Evolutionary conservation across 37 sponge, comb jelly and placozoan genomes (phyloP), one percentile per base, ranked within the genome.

Genomic region (Cliona cf. orientalis): DNA sequence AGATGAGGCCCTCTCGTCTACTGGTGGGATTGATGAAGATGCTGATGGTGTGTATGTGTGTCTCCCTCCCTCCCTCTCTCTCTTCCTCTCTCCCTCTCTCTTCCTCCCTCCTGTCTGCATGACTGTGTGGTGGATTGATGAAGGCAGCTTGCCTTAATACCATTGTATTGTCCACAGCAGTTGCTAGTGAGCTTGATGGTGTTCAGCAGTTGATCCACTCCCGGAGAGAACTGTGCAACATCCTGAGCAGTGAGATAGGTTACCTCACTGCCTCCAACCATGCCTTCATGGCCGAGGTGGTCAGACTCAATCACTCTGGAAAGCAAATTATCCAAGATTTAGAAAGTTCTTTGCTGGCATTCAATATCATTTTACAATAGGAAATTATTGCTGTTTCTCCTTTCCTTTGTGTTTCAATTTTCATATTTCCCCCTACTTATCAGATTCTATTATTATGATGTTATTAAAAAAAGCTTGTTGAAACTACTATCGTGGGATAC

Each of bases 281-380:
- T 35, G 74, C 76, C 37, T 66, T 70, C 69, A 87, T 87, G 88
- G 39, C 81, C 0, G 88, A 87, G 71, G 19, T 80, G 2, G 75
- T 80, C 5, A 69, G 88, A 49, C 25, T 80, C 31, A 46, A 42
- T 17, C 61, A 57, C 57, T 41, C 49, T 9, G 75, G 57, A 38
- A 73, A 28, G 22, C 81, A 87, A 28, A 22, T 59, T 1, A 61
- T 87, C 19, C 74, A 66, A 7, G 80, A 87, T 28, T 17, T 87
- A n/a, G 75, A 87, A 12, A 11, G 17, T 23, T 64, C 75, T 0
- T 7, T 75, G 1, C 53, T 36, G 22, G 36, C 57, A 21, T 56
- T 35, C 56, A 26, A 74, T 39, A 56, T 74, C 22, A 56, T 17
- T 32, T 55, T 74, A 17, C 11, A 49, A 49, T 49, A 19, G 11